Percentiles rank a stretch among this genome's conserved stretches.
phyloP scores from a whole-genome alignment of 30 jellyfish, hydroid and myxozoan species.

The Mastigias papua region DNA sequence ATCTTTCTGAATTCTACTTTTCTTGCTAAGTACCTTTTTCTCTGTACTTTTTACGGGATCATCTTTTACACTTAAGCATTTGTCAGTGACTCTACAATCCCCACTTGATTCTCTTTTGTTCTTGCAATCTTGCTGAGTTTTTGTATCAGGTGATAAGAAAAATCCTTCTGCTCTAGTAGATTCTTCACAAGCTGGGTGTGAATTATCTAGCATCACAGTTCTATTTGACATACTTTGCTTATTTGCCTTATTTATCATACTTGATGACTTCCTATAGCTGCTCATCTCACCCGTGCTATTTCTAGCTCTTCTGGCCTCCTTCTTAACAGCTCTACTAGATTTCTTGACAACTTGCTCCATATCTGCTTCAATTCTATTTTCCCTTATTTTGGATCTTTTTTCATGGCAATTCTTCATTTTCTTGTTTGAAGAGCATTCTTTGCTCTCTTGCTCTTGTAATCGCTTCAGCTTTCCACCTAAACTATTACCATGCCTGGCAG shows the following conservation, averaged over 20 bases:
- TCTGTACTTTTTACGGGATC: not conserved
- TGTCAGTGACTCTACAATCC: too few relatives aligned
- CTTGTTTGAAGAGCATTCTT: not conserved
- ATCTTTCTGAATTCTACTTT: not conserved
- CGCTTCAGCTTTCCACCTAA: conserved; percentile 92
- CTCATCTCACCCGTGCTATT: not conserved
- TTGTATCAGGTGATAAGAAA: too few relatives aligned
- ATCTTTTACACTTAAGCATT: not conserved
- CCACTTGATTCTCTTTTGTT: too few relatives aligned
- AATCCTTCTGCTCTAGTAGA: too few relatives aligned
- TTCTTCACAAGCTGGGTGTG: too few relatives aligned
- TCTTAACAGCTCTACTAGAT: not conserved
- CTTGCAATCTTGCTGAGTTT: too few relatives aligned
- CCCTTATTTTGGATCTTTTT: not conserved
- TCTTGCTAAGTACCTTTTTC: not conserved
- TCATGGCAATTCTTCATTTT: not conserved
- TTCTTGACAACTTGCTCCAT: not conserved
- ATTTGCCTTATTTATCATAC: not conserved
- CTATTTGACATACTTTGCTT: too few relatives aligned
- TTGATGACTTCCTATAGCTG: not conserved
- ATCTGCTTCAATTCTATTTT: not conserved
- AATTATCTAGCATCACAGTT: too few relatives aligned
- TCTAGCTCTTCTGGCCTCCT: not conserved
- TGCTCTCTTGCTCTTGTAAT: conserved; percentile 82
- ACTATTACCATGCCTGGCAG: conserved; percentile 96